Evolutionary conservation across 2,888 invertebrate species (phyloP).

Genomic region (Brachynemurus nebulosus): DNA sequence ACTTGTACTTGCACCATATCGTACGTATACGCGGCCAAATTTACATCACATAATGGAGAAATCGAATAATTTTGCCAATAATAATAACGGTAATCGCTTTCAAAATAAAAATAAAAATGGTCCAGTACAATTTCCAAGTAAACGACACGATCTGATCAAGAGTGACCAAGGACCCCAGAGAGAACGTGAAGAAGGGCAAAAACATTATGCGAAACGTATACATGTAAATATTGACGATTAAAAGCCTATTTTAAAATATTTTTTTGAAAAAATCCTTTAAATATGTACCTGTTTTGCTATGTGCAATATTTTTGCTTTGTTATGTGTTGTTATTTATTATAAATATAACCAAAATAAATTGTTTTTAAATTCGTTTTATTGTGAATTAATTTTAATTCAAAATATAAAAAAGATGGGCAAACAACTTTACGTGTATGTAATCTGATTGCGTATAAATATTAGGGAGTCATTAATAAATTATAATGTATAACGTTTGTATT

Average conservation of each 20-base stretch:
- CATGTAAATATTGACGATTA: background rate
- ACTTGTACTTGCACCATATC: background rate
- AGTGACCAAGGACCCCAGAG: background rate
- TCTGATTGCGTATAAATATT: no score
- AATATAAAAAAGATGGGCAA: no score
- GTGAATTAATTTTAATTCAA: background rate
- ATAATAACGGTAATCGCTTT: slow-evolving; percentile 7
- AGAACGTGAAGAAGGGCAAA: background rate
- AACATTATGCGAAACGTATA: slow-evolving; percentile 8
- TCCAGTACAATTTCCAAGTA: slow-evolving; percentile 5
- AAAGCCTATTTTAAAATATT: background rate
- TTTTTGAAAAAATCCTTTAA: background rate
- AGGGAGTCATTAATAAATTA: no score
- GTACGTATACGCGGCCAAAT: background rate
- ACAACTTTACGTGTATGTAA: no score
- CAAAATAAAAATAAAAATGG: slow-evolving; percentile 5
- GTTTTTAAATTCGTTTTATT: background rate
- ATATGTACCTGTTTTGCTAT: background rate
- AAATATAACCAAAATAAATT: background rate
- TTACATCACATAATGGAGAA: background rate
- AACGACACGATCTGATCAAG: slow-evolving; percentile 4
- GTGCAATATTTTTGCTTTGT: background rate
- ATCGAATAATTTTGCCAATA: background rate
- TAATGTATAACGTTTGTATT: no score
- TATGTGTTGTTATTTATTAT: background rate